These are phyloP conservation scores for Parnassius apollo DNA, from an alignment of 2,888 invertebrate species.

Conservation along the genomic window DNA sequence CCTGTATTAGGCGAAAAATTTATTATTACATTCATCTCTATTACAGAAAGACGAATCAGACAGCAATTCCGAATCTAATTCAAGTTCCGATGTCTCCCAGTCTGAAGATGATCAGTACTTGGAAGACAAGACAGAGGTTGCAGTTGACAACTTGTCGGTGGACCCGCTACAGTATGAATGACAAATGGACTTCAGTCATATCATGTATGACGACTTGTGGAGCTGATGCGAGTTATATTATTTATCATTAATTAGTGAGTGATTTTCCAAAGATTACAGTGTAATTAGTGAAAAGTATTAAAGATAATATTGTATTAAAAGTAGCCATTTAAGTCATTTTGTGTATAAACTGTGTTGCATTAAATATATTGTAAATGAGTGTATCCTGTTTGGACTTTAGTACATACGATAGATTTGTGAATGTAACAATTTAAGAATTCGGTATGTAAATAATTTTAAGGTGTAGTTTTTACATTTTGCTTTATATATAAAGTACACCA, in stretches of 20 bases:
- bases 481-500: too few species aligned
- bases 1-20: background rate
- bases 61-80: slow-evolving; percentile 40
- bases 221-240: slow-evolving; percentile 4
- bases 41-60: slow-evolving; percentile 47
- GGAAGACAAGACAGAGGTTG: slow-evolving; percentile 25
- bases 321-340: background rate
- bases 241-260: background rate
- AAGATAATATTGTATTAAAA: background rate
- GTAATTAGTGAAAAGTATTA: background rate
- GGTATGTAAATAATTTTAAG: too few species aligned
- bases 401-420: too few species aligned
- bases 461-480: too few species aligned
- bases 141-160: slow-evolving; percentile 13
- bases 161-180: slow-evolving; percentile 33
- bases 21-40: background rate
- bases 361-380: too few species aligned
- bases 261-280: slow-evolving; percentile 4
- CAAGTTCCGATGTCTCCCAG: slow-evolving; percentile 37
- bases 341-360: background rate
- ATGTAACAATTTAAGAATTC: too few species aligned
- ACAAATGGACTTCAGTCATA: slow-evolving; percentile 35
- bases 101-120: slow-evolving; percentile 28
- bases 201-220: slow-evolving; percentile 29
- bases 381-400: too few species aligned